A percentile compares a stretch with the other conserved stretches of the same genome.
These are phyloP conservation scores for Chaetodon auriga DNA, from an alignment of 2,113 vertebrate genomes.

Conservation along the genomic window DNA sequence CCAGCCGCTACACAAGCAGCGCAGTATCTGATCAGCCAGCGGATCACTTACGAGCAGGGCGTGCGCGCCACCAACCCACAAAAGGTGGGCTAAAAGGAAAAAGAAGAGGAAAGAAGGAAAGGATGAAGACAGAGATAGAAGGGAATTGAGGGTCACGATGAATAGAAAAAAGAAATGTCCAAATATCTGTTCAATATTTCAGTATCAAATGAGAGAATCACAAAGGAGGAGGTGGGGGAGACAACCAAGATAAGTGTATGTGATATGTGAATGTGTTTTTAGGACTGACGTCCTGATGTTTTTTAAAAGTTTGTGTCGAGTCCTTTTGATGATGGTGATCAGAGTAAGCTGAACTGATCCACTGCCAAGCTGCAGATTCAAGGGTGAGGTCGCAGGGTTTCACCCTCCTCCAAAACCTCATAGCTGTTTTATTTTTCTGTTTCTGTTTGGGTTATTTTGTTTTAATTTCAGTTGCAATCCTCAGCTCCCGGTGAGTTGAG, in stretches of 20 bases:
- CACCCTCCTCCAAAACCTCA: constrained; percentile 83
- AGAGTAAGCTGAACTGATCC: constrained; percentile 84
- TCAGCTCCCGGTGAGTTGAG: constrained; percentile 80
- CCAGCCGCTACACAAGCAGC: constrained; percentile 94
- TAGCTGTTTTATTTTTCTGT: constrained; percentile 69
- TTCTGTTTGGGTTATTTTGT: constrained; percentile 61
- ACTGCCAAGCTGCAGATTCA: constrained; percentile 84
- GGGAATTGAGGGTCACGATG: constrained; percentile 73
- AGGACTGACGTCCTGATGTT: constrained; percentile 84
- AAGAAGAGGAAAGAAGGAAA: constrained; percentile 76
- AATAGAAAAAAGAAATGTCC: constrained; percentile 80
- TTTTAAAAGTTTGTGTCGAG: constrained; percentile 85
- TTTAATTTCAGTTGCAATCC: constrained; percentile 71
- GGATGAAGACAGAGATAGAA: constrained; percentile 80
- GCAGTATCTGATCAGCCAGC: constrained; percentile 97
- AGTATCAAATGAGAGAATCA: constrained; percentile 82
- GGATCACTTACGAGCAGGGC: constrained; percentile 96
- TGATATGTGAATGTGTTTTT: constrained; percentile 86
- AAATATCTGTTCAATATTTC: constrained; percentile 85
- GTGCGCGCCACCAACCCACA: constrained; percentile 96
- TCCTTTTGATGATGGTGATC: constrained; percentile 83
- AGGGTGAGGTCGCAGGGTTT: constrained; percentile 76
- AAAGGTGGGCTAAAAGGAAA: constrained; percentile 91
- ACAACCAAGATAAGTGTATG: constrained; percentile 83
- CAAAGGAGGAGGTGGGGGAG: constrained; percentile 81